Evolutionary conservation across 1,140 invertebrate genomes (phyloP), one percentile per base, ranked within the genome.

Genomic region (Scaptodrosophila lebanonensis): DNA sequence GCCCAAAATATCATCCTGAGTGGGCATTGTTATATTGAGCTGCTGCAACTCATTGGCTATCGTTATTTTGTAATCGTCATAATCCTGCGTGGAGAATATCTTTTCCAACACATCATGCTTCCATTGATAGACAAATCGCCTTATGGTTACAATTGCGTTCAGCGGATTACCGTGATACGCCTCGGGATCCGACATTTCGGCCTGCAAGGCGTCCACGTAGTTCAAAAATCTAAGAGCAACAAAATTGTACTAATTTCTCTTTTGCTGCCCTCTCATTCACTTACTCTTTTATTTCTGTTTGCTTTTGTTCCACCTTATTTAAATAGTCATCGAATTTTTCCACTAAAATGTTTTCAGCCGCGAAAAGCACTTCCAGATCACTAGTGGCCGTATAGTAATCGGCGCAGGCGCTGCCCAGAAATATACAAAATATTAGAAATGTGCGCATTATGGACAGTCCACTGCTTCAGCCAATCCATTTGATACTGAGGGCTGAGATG

Each of bases 71-170:
- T 68, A 70, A 1, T 33, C 12, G 2, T 40, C 33, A 0, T 52
- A 48, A 4, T 43, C 39, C 0, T n/a, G 27, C 1, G 63, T 25
- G 0, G 13, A 15, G 0, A 82, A 27, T 1, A 75, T 11, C 1
- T 35, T 32, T 6, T 69, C 88, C 20, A 91, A 88, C 70, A 95
- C 93, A 30, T 95, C 91, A 15, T 91, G 88, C 64, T 93, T 92
- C 92, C 95, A 95, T 88, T 99, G 96, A 3, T 93, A 91, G 0
- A 95, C 97, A 44, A 99, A 89, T 63, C 95, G 91, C 88, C 98
- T 98, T 6, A 99, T 95, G 20, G 98, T 70, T 2, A 35, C 63
- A 7, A 65, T 82, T 3, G 66, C 73, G 42, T 82, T 83, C 1
- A 83, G 6, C 0, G 83, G 83, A 59, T 85, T 68, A 0, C 63